These are phyloP conservation scores for Recurvirostra avosetta DNA, from an alignment of 2,113 vertebrate species.

Conservation along the genomic window DNA sequence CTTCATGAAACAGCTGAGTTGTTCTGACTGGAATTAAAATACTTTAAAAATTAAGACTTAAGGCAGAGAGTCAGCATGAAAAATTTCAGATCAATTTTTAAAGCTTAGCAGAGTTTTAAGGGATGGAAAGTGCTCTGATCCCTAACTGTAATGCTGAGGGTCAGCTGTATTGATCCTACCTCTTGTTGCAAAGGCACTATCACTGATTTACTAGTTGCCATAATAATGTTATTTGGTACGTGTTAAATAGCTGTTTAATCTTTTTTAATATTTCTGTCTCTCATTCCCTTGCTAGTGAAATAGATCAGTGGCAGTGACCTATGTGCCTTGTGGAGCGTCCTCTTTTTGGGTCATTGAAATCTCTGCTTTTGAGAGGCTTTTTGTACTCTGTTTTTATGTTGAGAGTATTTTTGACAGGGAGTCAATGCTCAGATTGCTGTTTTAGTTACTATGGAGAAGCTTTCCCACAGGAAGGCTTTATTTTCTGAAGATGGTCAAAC, in stretches of 20 bases:
- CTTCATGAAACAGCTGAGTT: not conserved
- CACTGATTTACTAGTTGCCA: not conserved
- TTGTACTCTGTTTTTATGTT: conserved; percentile 39
- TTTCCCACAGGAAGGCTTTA: conserved; percentile 36
- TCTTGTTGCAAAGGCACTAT: not conserved
- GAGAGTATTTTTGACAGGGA: conserved; percentile 47
- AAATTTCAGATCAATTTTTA: not conserved
- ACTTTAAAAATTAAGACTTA: not conserved
- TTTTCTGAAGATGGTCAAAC: conserved; percentile 32
- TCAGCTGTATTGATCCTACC: not conserved
- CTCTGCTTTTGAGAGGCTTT: conserved; percentile 31
- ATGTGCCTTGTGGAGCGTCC: not conserved
- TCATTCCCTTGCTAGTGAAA: not conserved
- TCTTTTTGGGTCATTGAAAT: conserved; percentile 31
- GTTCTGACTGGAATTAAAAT: not conserved
- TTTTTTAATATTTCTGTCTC: not conserved
- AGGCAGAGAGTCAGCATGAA: not conserved
- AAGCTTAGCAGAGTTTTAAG: not conserved
- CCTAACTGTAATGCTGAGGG: not conserved
- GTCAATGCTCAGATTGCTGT: conserved; percentile 28
- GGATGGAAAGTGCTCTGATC: not conserved
- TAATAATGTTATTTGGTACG: not conserved
- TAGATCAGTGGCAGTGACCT: not conserved
- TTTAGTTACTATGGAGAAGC: conserved; percentile 58
- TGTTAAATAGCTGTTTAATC: not conserved